A percentile compares a stretch with the other conserved stretches of the same genome.
phyloP scores from a whole-genome alignment of 2,888 invertebrate genomes.

The Tolmerus cingulatus region DNA sequence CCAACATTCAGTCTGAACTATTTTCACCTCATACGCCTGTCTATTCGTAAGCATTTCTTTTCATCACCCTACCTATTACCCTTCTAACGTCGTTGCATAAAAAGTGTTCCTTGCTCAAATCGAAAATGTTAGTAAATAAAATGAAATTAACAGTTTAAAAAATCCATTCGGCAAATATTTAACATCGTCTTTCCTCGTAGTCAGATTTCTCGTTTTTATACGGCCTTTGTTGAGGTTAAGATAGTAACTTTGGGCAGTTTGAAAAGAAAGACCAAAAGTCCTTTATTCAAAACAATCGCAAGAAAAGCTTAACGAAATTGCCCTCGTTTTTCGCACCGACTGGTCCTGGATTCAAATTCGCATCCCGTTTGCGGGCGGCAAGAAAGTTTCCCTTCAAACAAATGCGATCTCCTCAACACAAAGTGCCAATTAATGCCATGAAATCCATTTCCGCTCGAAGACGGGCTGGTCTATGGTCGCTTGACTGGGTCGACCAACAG shows the following conservation, averaged over 20 bases:
- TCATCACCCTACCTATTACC: too few relatives aligned
- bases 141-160: neutral
- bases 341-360: neutral
- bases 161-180: neutral
- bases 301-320: neutral
- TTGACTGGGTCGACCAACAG: neutral
- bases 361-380: neutral
- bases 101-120: too few relatives aligned
- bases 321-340: neutral
- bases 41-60: too few relatives aligned
- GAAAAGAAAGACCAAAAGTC: neutral
- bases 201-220: neutral
- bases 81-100: too few relatives aligned
- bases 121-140: neutral
- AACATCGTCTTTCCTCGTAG: neutral
- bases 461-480: neutral
- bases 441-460: neutral
- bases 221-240: neutral
- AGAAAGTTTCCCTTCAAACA: neutral
- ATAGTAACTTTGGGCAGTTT: neutral
- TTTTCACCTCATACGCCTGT: too few relatives aligned
- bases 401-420: neutral
- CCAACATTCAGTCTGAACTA: too few relatives aligned
- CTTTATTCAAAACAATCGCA: neutral
- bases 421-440: neutral